These are phyloP conservation scores for Parnassius apollo DNA, from an alignment of 2,888 invertebrate species.

Conservation along the genomic window DNA sequence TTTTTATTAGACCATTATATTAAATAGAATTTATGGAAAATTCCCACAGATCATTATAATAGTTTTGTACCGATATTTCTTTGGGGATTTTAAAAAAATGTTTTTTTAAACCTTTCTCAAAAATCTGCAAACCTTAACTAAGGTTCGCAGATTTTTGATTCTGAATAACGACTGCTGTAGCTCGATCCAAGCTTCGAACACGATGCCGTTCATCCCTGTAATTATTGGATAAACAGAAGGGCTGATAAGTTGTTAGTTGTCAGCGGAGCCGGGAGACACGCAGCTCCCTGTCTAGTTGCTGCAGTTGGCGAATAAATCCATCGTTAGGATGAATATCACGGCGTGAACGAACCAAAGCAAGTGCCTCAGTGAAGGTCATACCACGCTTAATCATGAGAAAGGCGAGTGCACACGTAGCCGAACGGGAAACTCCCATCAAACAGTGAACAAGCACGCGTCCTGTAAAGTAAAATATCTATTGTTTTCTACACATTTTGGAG, in stretches of 20 bases:
- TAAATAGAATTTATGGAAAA: too few relatives aligned
- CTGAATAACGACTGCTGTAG: constrained; percentile 46
- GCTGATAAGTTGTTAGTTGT: constrained; percentile 56
- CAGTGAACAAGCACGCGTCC: constrained; percentile 91
- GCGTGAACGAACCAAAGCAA: constrained; percentile 84
- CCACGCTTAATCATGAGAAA: constrained; percentile 90
- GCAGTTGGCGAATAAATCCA: constrained; percentile 89
- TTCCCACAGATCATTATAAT: too few relatives aligned
- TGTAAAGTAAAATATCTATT: constrained; percentile 46
- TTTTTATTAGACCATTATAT: too few relatives aligned
- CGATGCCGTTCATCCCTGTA: constrained; percentile 45
- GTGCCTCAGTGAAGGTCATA: constrained; percentile 88
- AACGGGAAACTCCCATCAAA: constrained; percentile 90
- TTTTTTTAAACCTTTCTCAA: too few relatives aligned
- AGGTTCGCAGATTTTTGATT: constrained; percentile 10
- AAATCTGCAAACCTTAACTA: too few relatives aligned
- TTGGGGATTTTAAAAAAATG: too few relatives aligned
- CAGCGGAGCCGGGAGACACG: constrained; percentile 76
- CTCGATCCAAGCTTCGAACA: constrained; percentile 65
- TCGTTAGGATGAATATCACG: constrained; percentile 90
- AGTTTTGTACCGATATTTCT: too few relatives aligned
- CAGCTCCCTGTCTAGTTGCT: constrained; percentile 83
- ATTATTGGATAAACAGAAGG: constrained; percentile 50
- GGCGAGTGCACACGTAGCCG: constrained; percentile 89
- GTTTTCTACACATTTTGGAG: too few relatives aligned